These are phyloP conservation scores for Ceratosolen fusciceps DNA, from an alignment of 1,140 invertebrate genomes.

Conservation along the genomic window DNA sequence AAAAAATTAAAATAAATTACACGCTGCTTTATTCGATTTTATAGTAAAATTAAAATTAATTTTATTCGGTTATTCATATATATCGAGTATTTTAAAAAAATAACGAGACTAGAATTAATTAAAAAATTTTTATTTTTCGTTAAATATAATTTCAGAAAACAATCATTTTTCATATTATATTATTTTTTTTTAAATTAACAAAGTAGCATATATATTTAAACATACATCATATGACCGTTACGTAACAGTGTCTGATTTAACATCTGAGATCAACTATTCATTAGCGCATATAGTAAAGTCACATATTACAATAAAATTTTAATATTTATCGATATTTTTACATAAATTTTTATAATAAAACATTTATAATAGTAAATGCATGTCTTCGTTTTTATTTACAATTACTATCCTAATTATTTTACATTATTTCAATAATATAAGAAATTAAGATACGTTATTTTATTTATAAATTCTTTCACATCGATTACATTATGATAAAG, in stretches of 20 bases:
- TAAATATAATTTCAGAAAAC: conserved; percentile 1
- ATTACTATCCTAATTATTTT: conserved; percentile 5
- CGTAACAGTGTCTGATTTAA: not conserved
- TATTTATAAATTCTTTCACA: not conserved
- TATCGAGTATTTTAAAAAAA: not conserved
- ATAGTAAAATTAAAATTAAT: too few species aligned
- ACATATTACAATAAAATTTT: conserved; percentile 28
- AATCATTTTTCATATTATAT: not conserved
- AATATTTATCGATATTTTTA: conserved; percentile 27
- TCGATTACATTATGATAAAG: not conserved
- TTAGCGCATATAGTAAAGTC: not conserved
- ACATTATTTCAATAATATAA: not conserved
- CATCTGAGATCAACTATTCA: conserved; percentile 12
- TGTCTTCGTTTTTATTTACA: conserved; percentile 29
- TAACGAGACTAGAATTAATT: not conserved
- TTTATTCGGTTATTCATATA: too few species aligned
- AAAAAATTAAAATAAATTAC: conserved; percentile 1
- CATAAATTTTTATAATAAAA: conserved; percentile 3
- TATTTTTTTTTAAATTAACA: conserved; percentile 9
- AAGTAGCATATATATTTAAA: conserved; percentile 17
- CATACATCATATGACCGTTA: conserved; percentile 18
- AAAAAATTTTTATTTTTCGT: conserved; percentile 35
- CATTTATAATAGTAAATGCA: conserved; percentile 21
- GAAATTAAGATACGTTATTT: not conserved
- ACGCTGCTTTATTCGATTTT: not conserved